Conservation (phyloP, 2,888 invertebrate genomes). For the Philereme vetulata region DNA sequence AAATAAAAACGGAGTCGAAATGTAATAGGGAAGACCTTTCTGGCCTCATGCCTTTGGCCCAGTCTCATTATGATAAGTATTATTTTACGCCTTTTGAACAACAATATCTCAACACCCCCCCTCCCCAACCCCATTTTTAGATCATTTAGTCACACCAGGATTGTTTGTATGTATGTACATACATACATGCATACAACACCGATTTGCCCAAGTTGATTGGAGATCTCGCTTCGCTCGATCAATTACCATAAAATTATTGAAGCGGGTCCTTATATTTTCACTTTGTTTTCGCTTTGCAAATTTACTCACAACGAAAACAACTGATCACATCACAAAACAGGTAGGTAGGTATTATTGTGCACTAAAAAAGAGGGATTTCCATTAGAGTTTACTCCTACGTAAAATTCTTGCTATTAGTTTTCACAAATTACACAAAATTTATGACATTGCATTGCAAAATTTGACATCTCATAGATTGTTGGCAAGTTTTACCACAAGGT, state of each 20-base stretch:
- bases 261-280: not conserved
- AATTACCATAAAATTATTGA: not conserved
- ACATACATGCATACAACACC: not conserved
- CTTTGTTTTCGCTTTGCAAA: not conserved
- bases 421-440: conserved; percentile 14
- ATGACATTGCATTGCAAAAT: conserved; percentile 2
- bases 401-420: not conserved
- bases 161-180: no score
- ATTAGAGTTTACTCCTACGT: conserved; percentile 1
- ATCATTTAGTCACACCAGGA: no score
- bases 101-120: no score
- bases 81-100: no score
- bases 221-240: no score
- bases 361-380: conserved; percentile 29
- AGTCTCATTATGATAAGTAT: no score
- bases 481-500: no score
- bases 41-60: no score
- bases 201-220: no score
- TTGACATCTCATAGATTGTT: conserved; percentile 2
- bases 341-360: conserved; percentile 14
- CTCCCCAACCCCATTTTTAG: no score
- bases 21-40: no score
- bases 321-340: conserved; percentile 8
- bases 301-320: not conserved
- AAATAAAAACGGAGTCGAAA: no score